Evolutionary conservation across 2,888 invertebrate genomes (phyloP).

Genomic region (Lasioglossum leucozonium): DNA sequence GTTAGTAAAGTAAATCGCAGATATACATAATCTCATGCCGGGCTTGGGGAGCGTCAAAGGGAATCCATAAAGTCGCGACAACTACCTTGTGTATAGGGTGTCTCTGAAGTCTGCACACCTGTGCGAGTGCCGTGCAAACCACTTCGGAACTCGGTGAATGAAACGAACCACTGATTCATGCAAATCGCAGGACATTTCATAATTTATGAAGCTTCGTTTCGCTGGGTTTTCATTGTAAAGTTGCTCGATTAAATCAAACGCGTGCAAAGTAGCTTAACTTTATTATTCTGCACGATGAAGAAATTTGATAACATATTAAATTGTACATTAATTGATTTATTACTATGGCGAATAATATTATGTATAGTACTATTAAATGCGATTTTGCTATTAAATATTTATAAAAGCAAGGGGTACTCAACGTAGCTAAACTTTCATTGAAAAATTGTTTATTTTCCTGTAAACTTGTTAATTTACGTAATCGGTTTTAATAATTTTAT

Average conservation of each 20-base stretch:
- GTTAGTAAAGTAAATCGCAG: constrained; percentile 58
- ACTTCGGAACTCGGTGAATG: background rate
- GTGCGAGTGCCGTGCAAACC: background rate
- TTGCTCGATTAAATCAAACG: background rate
- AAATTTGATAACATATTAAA: too few species aligned
- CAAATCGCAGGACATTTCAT: background rate
- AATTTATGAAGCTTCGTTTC: background rate
- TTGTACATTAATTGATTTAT: too few species aligned
- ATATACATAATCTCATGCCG: constrained; percentile 63
- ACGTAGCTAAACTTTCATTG: too few species aligned
- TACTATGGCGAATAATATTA: background rate
- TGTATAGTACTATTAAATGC: background rate
- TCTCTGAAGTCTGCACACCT: constrained; percentile 1
- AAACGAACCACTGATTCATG: background rate
- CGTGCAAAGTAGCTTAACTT: background rate
- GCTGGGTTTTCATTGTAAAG: background rate
- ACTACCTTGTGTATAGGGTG: constrained; percentile 38
- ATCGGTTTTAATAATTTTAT: background rate
- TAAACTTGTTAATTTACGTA: background rate
- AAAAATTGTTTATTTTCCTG: background rate
- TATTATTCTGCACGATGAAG: background rate
- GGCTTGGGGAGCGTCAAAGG: constrained; percentile 58
- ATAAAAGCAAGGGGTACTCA: background rate
- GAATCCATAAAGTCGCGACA: constrained; percentile 65
- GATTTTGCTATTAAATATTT: background rate